Evolutionary conservation across 2,797 vertebrate species (phyloP).

Genomic region (Microchirus variegatus): DNA sequence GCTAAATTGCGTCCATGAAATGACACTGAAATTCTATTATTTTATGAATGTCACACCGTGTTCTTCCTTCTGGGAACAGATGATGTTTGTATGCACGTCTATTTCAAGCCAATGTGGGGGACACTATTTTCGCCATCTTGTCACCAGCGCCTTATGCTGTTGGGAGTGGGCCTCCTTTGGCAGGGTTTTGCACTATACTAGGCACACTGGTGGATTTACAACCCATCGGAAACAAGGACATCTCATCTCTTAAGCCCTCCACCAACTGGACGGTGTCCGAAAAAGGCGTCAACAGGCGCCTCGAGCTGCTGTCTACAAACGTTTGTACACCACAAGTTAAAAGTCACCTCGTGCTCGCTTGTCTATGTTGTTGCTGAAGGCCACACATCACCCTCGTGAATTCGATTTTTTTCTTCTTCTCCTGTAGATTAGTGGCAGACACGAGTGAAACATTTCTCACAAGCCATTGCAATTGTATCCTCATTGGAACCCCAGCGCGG

Average conservation of each 20-base stretch:
- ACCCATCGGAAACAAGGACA: slow-evolving; percentile 34
- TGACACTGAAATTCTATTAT: neutral
- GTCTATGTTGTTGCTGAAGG: slow-evolving; percentile 27
- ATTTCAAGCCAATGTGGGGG: slow-evolving; percentile 8
- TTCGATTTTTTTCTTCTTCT: slow-evolving; percentile 23
- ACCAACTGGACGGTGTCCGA: slow-evolving; percentile 29
- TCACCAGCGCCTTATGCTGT: slow-evolving; percentile 4
- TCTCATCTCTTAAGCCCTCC: slow-evolving; percentile 51
- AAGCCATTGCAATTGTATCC: neutral
- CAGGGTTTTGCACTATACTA: slow-evolving; percentile 3
- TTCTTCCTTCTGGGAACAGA: slow-evolving; percentile 1
- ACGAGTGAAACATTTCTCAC: neutral
- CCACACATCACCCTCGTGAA: slow-evolving; percentile 22
- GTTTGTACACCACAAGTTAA: slow-evolving; percentile 1
- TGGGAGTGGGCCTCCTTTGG: slow-evolving; percentile 9
- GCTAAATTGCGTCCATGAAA: neutral
- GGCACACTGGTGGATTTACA: slow-evolving; percentile 38
- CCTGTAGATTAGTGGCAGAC: neutral
- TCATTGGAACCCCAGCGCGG: neutral
- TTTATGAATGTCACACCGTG: slow-evolving; percentile 12
- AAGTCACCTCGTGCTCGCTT: slow-evolving; percentile 26
- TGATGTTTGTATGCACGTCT: slow-evolving; percentile 9
- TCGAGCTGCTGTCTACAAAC: slow-evolving; percentile 34
- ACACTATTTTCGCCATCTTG: slow-evolving; percentile 21
- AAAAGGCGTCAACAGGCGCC: slow-evolving; percentile 24